These are phyloP conservation scores for Dolomedes plantarius DNA, from an alignment of 2,888 invertebrate species.

Conservation along the genomic window DNA sequence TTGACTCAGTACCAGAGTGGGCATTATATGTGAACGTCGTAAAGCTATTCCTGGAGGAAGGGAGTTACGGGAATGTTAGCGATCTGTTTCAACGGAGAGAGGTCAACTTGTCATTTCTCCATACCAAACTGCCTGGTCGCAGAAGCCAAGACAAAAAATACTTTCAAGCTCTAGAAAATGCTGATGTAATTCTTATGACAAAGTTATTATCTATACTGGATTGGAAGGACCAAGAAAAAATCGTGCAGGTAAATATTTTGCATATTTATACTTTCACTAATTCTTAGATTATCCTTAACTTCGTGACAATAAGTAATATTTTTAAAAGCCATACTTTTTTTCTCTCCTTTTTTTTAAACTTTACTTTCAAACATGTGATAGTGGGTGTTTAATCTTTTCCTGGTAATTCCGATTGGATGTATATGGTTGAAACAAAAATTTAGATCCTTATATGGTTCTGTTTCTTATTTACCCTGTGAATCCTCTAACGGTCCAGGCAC, in stretches of 20 bases:
- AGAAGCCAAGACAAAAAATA: background rate
- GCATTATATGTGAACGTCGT: background rate
- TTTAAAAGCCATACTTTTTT: no score
- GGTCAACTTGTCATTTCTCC: background rate
- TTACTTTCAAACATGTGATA: no score
- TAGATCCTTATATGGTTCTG: no score
- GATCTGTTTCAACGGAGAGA: background rate
- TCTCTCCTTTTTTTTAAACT: no score
- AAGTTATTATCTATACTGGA: background rate
- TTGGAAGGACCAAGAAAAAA: background rate
- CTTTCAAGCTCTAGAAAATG: background rate
- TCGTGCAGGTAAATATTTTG: conserved; percentile 1
- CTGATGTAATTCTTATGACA: conserved; percentile 3
- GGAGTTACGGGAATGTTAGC: conserved; percentile 10
- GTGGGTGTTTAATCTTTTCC: no score
- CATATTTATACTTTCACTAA: no score
- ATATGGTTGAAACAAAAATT: no score
- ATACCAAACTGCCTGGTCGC: background rate
- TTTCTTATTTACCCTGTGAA: no score
- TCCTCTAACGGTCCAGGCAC: no score
- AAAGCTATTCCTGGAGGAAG: background rate
- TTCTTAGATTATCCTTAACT: no score
- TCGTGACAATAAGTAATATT: no score
- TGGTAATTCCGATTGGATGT: no score
- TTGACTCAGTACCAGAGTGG: conserved; percentile 10